Base-by-base conservation (phyloP, 2,797 vertebrate species). In the Catostomus latipinnis region DNA sequence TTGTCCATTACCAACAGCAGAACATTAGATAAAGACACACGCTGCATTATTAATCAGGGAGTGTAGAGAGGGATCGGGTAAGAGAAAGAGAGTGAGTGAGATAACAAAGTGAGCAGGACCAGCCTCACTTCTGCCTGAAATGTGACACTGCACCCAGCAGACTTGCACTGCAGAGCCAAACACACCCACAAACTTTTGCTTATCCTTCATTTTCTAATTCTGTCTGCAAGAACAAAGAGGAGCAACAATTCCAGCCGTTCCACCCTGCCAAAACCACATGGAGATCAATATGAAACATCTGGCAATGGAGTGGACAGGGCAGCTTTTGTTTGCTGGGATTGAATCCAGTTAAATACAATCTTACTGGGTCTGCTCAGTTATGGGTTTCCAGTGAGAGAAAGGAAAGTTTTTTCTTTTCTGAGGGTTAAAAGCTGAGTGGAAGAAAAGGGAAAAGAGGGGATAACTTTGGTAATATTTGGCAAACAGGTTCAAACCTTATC, bases 251-350 rank as follows among this genome's bases (percentile, higher is more conserved):
- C 81, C 78, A 89, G 86, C 83, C 84, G 86, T 92, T 93, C 92
- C 90, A 92, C 93, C 90, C 87, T 89, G 76, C 85, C 92, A 82
- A 89, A 89, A 88, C 85, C 74, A 81, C 86, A 78, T 87, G 87
- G 88, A 93, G 87, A 92, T 90, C 88, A 93, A 94, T 93, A 91
- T 82, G 87, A 93, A 93, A 91, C 90, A 93, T 91, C 90, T 92
- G 90, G 92, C 92, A 82, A 81, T 87, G 88, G 63, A 90, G 88
- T 84, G 89, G 91, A 92, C 90, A 89, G 90, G 88, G 88, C 85
- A 83, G 88, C 88, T 92, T 90, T 91, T 86, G 82, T 91, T 93
- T 90, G 82, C 82, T 83, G 83, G 90, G 85, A 89, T 87, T 75
- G 83, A 84, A 85, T 89, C 89, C 89, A 78, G 77, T 76, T 66